A percentile compares a stretch with the other conserved stretches of the same genome.
Conservation (phyloP, 2,113 vertebrate genomes). For the Chrysochloris asiatica region DNA sequence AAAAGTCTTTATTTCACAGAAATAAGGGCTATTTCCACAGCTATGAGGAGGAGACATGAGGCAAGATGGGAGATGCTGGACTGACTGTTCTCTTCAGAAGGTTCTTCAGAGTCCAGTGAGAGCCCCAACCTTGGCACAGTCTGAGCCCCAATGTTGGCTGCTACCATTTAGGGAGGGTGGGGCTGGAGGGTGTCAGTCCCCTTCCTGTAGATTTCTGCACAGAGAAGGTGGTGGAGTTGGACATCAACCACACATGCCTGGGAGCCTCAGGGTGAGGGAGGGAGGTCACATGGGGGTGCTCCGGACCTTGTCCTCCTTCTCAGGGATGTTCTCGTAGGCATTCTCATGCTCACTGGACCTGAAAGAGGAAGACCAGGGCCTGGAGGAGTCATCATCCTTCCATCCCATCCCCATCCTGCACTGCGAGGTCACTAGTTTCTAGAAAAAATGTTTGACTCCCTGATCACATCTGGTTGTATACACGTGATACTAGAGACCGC, state of each 20-base stretch:
- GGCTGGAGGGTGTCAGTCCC: not conserved
- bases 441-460: not conserved
- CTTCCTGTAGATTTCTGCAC: not conserved
- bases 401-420: not conserved
- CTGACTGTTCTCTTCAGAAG: not conserved
- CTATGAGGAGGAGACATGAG: not conserved
- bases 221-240: not conserved
- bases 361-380: not conserved
- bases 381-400: not conserved
- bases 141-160: not conserved
- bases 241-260: not conserved
- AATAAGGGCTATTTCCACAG: conserved; percentile 41
- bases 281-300: conserved; percentile 84
- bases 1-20: conserved; percentile 77
- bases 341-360: conserved; percentile 82
- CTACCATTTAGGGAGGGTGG: not conserved
- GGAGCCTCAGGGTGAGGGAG: not conserved
- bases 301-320: conserved; percentile 77
- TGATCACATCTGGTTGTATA: not conserved
- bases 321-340: conserved; percentile 48
- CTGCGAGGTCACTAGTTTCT: not conserved
- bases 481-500: not conserved
- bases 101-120: not conserved
- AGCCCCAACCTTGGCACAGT: not conserved
- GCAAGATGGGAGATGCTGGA: not conserved